Evolutionary conservation across 2,797 vertebrate species (phyloP).

Genomic region (Muraenolepis orangiensis): DNA sequence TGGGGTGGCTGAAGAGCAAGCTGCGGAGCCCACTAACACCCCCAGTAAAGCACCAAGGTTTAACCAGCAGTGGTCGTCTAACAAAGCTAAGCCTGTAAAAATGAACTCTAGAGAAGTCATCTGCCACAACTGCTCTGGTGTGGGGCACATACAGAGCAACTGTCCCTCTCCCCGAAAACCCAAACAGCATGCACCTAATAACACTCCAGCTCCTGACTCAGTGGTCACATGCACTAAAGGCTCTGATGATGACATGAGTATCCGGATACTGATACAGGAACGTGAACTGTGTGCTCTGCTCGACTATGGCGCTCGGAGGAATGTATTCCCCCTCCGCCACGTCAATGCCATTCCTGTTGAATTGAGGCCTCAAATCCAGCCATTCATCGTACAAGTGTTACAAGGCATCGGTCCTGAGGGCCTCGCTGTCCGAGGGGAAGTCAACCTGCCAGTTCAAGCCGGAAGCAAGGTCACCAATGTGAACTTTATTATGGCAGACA

Average conservation of each 20-base stretch:
- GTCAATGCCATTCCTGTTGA: neutral
- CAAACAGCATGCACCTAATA: neutral
- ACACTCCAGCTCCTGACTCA: neutral
- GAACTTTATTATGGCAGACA: constrained; percentile 19
- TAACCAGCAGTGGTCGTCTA: neutral
- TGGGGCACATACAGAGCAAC: neutral
- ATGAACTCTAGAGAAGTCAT: neutral
- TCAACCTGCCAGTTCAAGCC: neutral
- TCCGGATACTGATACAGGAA: neutral
- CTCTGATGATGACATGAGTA: neutral
- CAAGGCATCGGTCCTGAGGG: neutral
- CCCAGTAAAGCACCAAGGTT: neutral
- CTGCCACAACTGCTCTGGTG: neutral
- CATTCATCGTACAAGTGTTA: neutral
- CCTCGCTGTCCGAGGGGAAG: neutral
- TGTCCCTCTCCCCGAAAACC: neutral
- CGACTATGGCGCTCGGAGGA: neutral
- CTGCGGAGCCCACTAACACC: too few relatives aligned
- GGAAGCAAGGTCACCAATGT: neutral
- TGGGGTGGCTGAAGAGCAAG: neutral
- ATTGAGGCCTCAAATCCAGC: neutral
- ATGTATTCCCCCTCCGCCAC: neutral
- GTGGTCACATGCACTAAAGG: neutral
- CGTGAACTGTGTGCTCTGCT: neutral
- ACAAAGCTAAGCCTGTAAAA: neutral